These are phyloP conservation scores for Urocitellus parryii DNA, from an alignment of 2,113 vertebrate species.

Conservation along the genomic window DNA sequence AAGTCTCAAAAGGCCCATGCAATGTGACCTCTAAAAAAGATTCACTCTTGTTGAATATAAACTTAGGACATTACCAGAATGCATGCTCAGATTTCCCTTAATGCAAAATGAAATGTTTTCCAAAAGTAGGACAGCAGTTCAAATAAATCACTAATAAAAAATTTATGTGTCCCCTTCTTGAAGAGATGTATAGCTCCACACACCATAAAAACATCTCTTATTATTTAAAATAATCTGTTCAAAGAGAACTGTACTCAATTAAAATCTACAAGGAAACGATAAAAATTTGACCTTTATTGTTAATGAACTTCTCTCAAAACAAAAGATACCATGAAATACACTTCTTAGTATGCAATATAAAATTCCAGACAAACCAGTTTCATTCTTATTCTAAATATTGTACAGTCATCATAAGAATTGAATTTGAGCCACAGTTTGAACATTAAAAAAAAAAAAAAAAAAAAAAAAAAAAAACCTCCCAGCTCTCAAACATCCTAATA, in stretches of 20 bases:
- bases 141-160: constrained; percentile 47
- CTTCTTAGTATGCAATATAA: constrained; percentile 33
- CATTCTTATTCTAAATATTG: constrained; percentile 57
- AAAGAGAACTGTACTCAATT: background rate
- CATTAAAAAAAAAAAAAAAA: background rate
- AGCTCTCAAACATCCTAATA: constrained; percentile 55
- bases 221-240: background rate
- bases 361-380: constrained; percentile 12
- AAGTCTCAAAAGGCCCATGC: background rate
- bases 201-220: background rate
- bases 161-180: background rate
- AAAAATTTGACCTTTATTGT: constrained; percentile 25
- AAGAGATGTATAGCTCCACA: background rate
- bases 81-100: background rate
- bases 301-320: constrained; percentile 16
- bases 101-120: background rate
- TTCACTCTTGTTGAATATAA: background rate
- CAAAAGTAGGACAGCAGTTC: constrained; percentile 24
- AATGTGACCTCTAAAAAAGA: background rate
- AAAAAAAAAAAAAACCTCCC: background rate
- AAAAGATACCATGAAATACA: constrained; percentile 9
- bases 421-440: constrained; percentile 49
- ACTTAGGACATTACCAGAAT: background rate
- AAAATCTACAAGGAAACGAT: background rate
- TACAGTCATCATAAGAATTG: constrained; percentile 28